Evolutionary conservation across 2,797 vertebrate genomes (phyloP).

Genomic region (Knipowitschia caucasica): DNA sequence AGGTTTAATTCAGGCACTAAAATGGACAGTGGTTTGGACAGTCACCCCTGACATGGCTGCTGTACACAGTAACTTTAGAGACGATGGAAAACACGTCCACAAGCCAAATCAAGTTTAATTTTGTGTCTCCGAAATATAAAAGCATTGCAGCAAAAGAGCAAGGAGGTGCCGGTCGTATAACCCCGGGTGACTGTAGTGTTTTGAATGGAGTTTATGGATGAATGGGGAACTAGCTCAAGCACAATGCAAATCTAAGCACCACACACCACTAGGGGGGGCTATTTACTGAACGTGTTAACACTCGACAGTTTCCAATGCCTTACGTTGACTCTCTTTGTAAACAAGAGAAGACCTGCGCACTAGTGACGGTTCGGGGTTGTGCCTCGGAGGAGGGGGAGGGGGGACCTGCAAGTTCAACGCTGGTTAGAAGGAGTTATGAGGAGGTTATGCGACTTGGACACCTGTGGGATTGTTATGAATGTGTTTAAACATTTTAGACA

Average conservation of each 20-base stretch:
- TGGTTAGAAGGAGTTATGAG: slow-evolving; percentile 52
- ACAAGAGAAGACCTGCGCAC: slow-evolving; percentile 69
- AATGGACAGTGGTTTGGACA: slow-evolving; percentile 35
- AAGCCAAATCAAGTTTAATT: slow-evolving; percentile 4
- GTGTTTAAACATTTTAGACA: background rate
- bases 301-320: slow-evolving; percentile 53
- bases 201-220: slow-evolving; percentile 38
- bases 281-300: slow-evolving; percentile 19
- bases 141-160: slow-evolving; percentile 35
- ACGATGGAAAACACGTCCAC: slow-evolving; percentile 25
- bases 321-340: slow-evolving; percentile 84
- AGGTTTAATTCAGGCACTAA: slow-evolving; percentile 47
- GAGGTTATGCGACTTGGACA: slow-evolving; percentile 30
- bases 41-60: slow-evolving; percentile 22
- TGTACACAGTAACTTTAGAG: no score
- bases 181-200: slow-evolving; percentile 24
- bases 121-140: slow-evolving; percentile 5
- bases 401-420: slow-evolving; percentile 66
- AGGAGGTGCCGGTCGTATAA: background rate
- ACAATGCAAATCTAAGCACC: slow-evolving; percentile 22
- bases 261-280: slow-evolving; percentile 50
- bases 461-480: slow-evolving; percentile 36
- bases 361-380: slow-evolving; percentile 70
- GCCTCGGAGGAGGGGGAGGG: slow-evolving; percentile 74
- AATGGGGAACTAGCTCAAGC: slow-evolving; percentile 14